Conservation (phyloP, 2,797 vertebrate genomes). For the Channallabes apus region DNA sequence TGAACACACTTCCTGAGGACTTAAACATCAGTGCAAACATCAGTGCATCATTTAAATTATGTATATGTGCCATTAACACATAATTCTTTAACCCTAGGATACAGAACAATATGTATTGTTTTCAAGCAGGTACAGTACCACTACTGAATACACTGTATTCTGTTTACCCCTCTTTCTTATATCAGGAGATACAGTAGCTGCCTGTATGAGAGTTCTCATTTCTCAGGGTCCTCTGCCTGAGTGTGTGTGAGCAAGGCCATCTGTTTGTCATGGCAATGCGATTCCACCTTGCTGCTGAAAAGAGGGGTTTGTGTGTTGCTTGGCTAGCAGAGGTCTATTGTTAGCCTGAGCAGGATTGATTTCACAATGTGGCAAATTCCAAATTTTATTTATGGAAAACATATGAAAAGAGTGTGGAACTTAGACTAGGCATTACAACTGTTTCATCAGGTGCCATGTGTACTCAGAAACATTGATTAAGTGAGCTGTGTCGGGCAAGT, state of each 20-base stretch:
- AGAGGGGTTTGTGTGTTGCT: constrained; percentile 62
- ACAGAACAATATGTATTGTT: constrained; percentile 48
- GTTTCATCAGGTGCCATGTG: constrained; percentile 72
- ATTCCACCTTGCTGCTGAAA: constrained; percentile 62
- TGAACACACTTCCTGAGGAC: constrained; percentile 47
- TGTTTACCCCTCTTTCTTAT: constrained; percentile 3
- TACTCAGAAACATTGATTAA: constrained; percentile 72
- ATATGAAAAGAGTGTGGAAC: constrained; percentile 55
- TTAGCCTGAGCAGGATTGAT: neutral
- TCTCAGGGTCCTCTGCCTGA: constrained; percentile 72
- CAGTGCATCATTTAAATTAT: constrained; percentile 83
- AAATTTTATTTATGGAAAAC: neutral
- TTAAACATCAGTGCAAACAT: constrained; percentile 70
- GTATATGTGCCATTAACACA: constrained; percentile 50
- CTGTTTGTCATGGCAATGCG: constrained; percentile 83
- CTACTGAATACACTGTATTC: constrained; percentile 26
- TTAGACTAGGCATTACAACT: constrained; percentile 68
- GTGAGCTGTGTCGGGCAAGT: constrained; percentile 71
- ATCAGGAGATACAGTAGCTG: constrained; percentile 68
- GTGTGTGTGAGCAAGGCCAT: constrained; percentile 88
- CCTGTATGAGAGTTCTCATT: constrained; percentile 80
- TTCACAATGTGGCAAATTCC: neutral
- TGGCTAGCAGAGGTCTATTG: constrained; percentile 58
- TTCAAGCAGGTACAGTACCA: constrained; percentile 45
- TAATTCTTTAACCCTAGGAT: too few species aligned